Percentiles rank a stretch among this genome's conserved stretches.
Evolutionary conservation across 2,888 invertebrate species (phyloP).

Genomic region (Protophormia terraenovae): DNA sequence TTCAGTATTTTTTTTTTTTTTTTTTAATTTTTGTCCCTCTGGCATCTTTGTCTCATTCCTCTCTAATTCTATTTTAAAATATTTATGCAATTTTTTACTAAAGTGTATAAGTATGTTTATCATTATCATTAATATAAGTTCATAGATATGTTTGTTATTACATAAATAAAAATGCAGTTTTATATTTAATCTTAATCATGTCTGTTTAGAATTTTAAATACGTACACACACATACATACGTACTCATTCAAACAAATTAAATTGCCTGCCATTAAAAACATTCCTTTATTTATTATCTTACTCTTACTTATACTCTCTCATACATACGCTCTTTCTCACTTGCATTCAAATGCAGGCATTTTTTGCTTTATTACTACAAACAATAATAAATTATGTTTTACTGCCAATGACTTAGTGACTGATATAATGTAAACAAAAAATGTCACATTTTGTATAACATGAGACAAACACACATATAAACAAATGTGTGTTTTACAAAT

Average conservation of each 20-base stretch:
- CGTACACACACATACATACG: not conserved
- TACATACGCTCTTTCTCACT: not conserved
- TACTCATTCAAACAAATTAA: conserved; percentile 22
- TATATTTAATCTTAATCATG: conserved; percentile 60
- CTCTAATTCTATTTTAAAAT: conserved; percentile 24
- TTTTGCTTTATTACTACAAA: not conserved
- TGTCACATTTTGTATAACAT: conserved; percentile 50
- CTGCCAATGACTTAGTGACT: conserved; percentile 74
- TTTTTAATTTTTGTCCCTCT: not conserved
- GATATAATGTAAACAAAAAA: conserved; percentile 78
- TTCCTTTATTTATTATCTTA: too few species aligned
- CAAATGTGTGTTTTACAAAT: too few species aligned
- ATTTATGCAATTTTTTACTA: conserved; percentile 46
- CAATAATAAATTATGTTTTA: conserved; percentile 29
- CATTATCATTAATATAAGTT: conserved; percentile 1
- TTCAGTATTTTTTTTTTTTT: too few species aligned
- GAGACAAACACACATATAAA: conserved; percentile 4
- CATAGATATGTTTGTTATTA: not conserved
- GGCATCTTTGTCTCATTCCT: not conserved
- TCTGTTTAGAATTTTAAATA: conserved; percentile 63
- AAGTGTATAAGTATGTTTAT: not conserved
- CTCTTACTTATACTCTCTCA: too few species aligned
- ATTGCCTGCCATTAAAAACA: conserved; percentile 47
- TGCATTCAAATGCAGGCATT: not conserved
- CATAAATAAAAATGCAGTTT: conserved; percentile 14